Evolutionary conservation across 2,888 invertebrate genomes (phyloP).

Genomic region (Cantharis rustica): DNA sequence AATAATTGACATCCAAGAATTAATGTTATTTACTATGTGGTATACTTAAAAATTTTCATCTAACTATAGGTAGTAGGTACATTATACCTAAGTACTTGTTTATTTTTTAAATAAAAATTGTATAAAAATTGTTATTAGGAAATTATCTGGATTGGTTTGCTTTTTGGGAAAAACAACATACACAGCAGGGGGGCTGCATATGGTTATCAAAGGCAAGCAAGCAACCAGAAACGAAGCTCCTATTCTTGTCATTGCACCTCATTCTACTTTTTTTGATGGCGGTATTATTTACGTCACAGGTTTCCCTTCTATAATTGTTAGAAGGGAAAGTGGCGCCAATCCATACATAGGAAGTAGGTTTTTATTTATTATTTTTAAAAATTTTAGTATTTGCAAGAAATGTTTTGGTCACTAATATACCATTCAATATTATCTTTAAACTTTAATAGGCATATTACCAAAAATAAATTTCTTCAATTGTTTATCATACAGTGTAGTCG

Average conservation of each 20-base stretch:
- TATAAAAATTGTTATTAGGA: conserved; percentile 33
- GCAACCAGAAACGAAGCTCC: conserved; percentile 80
- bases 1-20: too few species aligned
- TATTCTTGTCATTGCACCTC: conserved; percentile 84
- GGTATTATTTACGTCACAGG: conserved; percentile 82
- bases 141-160: conserved; percentile 59
- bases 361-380: conserved; percentile 25
- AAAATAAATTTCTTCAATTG: background rate
- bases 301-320: conserved; percentile 83
- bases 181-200: conserved; percentile 77
- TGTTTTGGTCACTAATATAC: conserved; percentile 34
- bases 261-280: conserved; percentile 88
- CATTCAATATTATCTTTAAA: background rate
- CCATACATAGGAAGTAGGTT: conserved; percentile 88
- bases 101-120: background rate
- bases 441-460: background rate
- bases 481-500: background rate
- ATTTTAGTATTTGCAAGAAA: conserved; percentile 12
- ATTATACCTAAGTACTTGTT: background rate
- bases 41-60: background rate
- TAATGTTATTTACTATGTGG: background rate
- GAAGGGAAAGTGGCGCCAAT: conserved; percentile 77
- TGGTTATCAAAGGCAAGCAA: conserved; percentile 76
- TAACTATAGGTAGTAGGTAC: background rate
- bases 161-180: conserved; percentile 75